A percentile compares a stretch with the other conserved stretches of the same genome.
phyloP scores from a whole-genome alignment of 2,888 invertebrate species.

The Gerosis bhagava region DNA sequence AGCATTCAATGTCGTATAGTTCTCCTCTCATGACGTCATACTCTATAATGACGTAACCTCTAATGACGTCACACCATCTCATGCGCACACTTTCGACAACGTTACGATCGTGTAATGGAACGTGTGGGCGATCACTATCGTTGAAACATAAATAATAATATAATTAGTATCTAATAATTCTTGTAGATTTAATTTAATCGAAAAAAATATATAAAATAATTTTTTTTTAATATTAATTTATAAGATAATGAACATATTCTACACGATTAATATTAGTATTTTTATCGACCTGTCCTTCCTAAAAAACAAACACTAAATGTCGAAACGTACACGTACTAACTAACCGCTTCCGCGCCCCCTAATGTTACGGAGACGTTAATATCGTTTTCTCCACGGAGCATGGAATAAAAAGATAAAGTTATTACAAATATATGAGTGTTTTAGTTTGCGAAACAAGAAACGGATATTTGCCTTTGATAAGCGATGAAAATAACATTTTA shows the following conservation, averaged over 20 bases:
- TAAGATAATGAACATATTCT: constrained; percentile 68
- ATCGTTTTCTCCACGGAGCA: constrained; percentile 62
- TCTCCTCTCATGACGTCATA: too few species aligned
- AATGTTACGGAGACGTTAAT: constrained; percentile 54
- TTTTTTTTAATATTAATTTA: constrained; percentile 37
- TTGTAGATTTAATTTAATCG: constrained; percentile 34
- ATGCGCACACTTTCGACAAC: too few species aligned
- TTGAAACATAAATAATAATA: too few species aligned
- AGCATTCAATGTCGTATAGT: constrained; percentile 2
- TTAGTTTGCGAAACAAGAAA: too few species aligned
- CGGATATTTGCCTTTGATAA: too few species aligned
- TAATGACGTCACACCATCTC: constrained; percentile 48
- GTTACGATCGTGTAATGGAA: constrained; percentile 45
- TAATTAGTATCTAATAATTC: constrained; percentile 34
- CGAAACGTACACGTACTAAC: constrained; percentile 51
- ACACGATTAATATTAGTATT: constrained; percentile 86
- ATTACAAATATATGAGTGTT: too few species aligned
- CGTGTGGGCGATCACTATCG: constrained; percentile 44
- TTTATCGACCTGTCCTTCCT: constrained; percentile 93
- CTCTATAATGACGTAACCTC: constrained; percentile 43
- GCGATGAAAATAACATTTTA: too few species aligned
- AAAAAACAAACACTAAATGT: constrained; percentile 82
- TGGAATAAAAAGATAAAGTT: too few species aligned
- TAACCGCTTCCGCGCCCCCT: constrained; percentile 62
- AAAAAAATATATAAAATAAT: constrained; percentile 11